Evolutionary conservation across 2,113 vertebrate genomes (phyloP), one percentile per base, ranked within the genome.

Genomic region (Urocynchramus pylzowi): DNA sequence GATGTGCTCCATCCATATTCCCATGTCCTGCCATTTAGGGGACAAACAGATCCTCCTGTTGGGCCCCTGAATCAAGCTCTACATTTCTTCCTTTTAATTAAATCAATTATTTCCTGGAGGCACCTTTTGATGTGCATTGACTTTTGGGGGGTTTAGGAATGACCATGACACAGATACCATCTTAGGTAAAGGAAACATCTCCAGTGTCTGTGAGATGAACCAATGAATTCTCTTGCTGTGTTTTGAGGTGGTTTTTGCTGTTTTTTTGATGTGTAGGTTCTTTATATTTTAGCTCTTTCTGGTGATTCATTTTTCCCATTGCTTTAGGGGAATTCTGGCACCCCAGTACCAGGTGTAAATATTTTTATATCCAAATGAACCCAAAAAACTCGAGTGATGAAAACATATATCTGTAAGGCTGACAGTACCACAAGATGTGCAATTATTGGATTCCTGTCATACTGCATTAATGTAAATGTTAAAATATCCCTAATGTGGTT

Each of bases 1-100:
- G 41, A 2, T 11, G 39, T n/a, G 6, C 23, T 77, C 56, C 19
- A 1, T 18, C 16, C 0, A 0, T 6, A 1, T 10, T n/a, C 4
- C 71, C 28, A 0, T 6, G 23, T 42, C 50, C 8, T 11, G 26
- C 23, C 7, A 3, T 11, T n/a, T 4, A 24, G 10, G 39, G 35
- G 42, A 12, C 2, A 1, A 17, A n/a, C 5, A 18, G 31, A 11
- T 15, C 2, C 2, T 26, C 24, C 2, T 17, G 2, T 42, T 37
- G 53, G 24, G n/a, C 9, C 13, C 13, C 21, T 81, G 69, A 61
- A 44, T 1, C 26, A 26, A 84, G 10, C 35, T 30, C 30, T 42
- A 5, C 0, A 0, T 56, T 57, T 74, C 24, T 23, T 41, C 22
- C 7, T 42, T 53, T 26, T 5, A 45, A 23, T 78, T 23, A 49